phyloP scores from a whole-genome alignment of 1,140 invertebrate species.

The Chrysoperla carnea region DNA sequence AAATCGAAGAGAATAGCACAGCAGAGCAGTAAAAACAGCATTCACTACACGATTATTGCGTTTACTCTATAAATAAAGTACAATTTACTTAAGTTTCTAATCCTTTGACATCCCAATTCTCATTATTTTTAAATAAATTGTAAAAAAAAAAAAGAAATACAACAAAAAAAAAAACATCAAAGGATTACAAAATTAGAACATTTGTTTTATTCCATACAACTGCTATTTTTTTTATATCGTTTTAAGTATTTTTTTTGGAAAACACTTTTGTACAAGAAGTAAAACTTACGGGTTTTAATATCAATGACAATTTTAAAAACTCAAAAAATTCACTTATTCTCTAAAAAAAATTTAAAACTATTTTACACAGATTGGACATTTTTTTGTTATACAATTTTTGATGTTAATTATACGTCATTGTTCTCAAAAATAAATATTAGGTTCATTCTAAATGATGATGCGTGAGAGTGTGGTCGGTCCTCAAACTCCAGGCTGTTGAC shows the following conservation, averaged over 20 bases:
- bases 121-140: too few relatives aligned
- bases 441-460: background rate
- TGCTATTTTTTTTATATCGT: background rate
- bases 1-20: too few relatives aligned
- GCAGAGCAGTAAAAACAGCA: too few relatives aligned
- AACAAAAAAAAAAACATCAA: too few relatives aligned
- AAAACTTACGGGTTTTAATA: background rate
- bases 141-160: too few relatives aligned
- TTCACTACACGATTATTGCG: too few relatives aligned
- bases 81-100: too few relatives aligned
- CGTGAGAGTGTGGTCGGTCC: background rate
- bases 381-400: constrained; percentile 20
- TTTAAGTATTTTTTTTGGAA: constrained; percentile 5
- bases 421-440: constrained; percentile 8
- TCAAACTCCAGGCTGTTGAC: background rate
- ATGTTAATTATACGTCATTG: constrained; percentile 8
- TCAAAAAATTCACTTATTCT: constrained; percentile 18
- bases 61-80: too few relatives aligned
- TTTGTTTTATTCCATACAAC: too few relatives aligned
- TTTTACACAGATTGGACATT: constrained; percentile 25
- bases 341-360: constrained; percentile 21
- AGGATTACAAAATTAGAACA: too few relatives aligned
- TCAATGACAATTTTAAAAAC: background rate
- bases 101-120: too few relatives aligned
- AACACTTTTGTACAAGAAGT: constrained; percentile 5